These are phyloP conservation scores for Hydrozoanthus tunicans DNA, from an alignment of 64 coral and sea anemone species.

Conservation along the genomic window DNA sequence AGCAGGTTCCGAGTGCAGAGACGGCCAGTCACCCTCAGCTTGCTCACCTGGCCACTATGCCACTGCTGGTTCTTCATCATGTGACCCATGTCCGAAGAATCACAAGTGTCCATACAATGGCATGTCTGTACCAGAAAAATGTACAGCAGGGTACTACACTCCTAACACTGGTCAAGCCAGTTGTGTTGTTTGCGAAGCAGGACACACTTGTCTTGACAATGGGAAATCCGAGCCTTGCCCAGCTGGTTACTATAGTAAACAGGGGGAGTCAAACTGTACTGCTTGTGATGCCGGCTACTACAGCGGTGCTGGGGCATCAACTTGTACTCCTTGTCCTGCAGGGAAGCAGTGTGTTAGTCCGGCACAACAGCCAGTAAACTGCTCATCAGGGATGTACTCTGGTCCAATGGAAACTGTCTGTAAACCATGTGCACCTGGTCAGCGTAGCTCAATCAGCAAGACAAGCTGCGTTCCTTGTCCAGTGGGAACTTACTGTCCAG, in stretches of 20 bases:
- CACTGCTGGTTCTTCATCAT: slow-evolving; percentile 50
- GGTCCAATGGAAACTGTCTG: slow-evolving; percentile 69
- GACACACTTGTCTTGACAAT: slow-evolving; percentile 73
- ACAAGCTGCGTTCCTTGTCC: slow-evolving; percentile 79
- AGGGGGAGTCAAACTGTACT: slow-evolving; percentile 82
- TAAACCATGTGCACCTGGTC: slow-evolving; percentile 68
- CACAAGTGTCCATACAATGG: slow-evolving; percentile 73
- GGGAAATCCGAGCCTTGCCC: slow-evolving; percentile 76
- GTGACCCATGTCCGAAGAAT: slow-evolving; percentile 66
- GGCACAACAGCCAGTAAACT: slow-evolving; percentile 77
- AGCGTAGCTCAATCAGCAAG: slow-evolving; percentile 71
- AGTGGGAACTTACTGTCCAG: slow-evolving; percentile 82
- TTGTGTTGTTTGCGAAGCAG: slow-evolving; percentile 85
- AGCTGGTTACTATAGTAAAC: slow-evolving; percentile 80
- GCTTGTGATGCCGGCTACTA: slow-evolving; percentile 65
- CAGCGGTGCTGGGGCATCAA: slow-evolving; percentile 65
- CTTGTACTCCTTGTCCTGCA: slow-evolving; percentile 81
- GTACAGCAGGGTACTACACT: slow-evolving; percentile 79
- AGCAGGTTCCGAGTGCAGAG: slow-evolving; percentile 77
- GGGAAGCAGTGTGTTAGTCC: slow-evolving; percentile 82
- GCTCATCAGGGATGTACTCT: slow-evolving; percentile 81
- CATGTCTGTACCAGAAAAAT: slow-evolving; percentile 74
- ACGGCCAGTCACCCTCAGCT: slow-evolving; percentile 65
- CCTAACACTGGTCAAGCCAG: slow-evolving; percentile 71
- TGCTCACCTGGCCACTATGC: slow-evolving; percentile 65